Percentiles rank a stretch among this genome's conserved stretches.
These are phyloP conservation scores for Pteropus rufus DNA, from an alignment of 2,797 vertebrate genomes.

Conservation along the genomic window DNA sequence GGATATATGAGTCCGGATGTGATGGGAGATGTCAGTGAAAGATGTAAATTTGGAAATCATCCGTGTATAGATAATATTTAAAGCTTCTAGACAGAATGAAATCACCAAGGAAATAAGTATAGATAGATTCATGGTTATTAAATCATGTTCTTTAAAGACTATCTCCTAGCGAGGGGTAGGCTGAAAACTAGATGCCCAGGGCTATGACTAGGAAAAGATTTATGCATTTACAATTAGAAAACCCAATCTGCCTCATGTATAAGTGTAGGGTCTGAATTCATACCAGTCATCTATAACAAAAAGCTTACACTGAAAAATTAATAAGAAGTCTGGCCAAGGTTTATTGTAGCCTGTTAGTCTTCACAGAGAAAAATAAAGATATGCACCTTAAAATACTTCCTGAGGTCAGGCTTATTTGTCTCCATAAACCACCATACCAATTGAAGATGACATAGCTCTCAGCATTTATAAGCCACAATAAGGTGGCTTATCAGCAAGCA, in stretches of 20 bases:
- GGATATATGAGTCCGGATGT: neutral
- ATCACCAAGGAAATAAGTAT: neutral
- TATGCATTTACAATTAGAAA: neutral
- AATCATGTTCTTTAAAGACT: constrained; percentile 17
- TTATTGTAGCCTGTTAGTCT: neutral
- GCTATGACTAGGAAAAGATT: neutral
- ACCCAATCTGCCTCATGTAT: neutral
- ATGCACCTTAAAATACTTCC: neutral
- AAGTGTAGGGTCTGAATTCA: neutral
- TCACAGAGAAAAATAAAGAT: neutral
- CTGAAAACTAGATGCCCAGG: neutral
- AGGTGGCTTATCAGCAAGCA: neutral
- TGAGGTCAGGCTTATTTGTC: neutral
- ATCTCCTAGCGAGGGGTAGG: neutral
- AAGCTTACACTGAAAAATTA: neutral
- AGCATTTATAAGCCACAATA: neutral
- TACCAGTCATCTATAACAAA: neutral
- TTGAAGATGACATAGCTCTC: neutral
- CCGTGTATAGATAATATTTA: constrained; percentile 20
- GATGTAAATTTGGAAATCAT: neutral
- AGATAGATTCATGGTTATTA: constrained; percentile 9
- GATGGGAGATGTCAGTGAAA: neutral
- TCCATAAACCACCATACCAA: neutral
- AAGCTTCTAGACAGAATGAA: constrained; percentile 6
- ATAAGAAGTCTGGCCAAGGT: neutral